A percentile compares a stretch with the other conserved stretches of the same genome.
Evolutionary conservation across 2,797 vertebrate genomes (phyloP).

Genomic region (Halcyon leucocephala): DNA sequence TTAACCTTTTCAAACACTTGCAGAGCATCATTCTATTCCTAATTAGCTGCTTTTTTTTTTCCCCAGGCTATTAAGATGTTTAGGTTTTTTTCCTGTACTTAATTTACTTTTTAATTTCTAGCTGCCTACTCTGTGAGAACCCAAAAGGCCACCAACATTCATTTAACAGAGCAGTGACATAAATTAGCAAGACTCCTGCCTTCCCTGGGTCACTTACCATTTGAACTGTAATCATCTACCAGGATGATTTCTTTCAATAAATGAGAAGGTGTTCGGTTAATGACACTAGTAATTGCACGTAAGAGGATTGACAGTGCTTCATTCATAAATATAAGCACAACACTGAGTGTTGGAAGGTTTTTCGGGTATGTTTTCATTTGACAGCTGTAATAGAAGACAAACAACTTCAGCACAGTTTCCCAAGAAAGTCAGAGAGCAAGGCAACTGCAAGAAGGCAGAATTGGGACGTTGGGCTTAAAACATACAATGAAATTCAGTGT

Average conservation of each 20-base stretch:
- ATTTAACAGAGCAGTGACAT: neutral
- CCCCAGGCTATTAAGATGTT: neutral
- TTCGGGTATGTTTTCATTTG: constrained; percentile 74
- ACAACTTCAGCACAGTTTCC: neutral
- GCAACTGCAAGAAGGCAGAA: neutral
- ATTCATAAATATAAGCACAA: constrained; percentile 84
- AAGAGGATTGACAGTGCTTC: constrained; percentile 84
- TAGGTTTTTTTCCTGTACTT: neutral
- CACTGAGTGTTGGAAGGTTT: constrained; percentile 79
- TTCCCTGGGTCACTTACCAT: constrained; percentile 63
- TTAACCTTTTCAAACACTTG: neutral
- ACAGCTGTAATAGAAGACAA: constrained; percentile 74
- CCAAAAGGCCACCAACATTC: neutral
- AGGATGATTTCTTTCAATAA: constrained; percentile 85
- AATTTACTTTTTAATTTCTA: neutral
- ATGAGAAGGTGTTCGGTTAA: constrained; percentile 77
- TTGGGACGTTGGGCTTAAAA: neutral
- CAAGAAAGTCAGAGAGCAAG: neutral
- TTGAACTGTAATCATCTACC: constrained; percentile 84
- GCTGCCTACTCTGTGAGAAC: neutral
- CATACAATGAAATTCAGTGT: neutral
- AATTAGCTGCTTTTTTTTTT: neutral
- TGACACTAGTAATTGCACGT: constrained; percentile 80
- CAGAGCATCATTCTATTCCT: neutral
- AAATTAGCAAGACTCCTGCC: neutral